These are phyloP conservation scores for Herminia tarsipennalis DNA, from an alignment of 2,888 invertebrate species.

Conservation along the genomic window DNA sequence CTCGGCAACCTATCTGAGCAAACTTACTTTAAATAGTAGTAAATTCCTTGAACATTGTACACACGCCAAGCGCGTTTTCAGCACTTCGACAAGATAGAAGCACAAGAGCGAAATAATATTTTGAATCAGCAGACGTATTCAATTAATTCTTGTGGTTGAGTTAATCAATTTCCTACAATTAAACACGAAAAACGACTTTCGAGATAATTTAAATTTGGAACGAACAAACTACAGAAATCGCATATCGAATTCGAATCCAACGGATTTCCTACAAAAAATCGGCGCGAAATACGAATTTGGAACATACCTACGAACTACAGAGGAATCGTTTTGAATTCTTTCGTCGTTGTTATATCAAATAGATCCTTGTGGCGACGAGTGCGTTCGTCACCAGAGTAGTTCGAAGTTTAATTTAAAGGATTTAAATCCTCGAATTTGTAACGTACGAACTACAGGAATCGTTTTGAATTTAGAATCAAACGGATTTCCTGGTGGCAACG, in stretches of 20 bases:
- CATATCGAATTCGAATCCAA: background rate
- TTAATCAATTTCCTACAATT: background rate
- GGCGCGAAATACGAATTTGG: background rate
- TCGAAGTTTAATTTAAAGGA: background rate
- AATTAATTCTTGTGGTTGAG: no score
- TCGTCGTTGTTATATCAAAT: no score
- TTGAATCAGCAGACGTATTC: no score
- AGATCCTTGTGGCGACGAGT: no score
- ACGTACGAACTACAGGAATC: conserved; percentile 6
- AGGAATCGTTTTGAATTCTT: no score
- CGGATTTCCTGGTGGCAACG: conserved; percentile 17
- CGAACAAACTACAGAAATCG: background rate
- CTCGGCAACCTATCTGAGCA: no score
- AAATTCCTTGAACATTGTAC: no score
- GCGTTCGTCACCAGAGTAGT: no score
- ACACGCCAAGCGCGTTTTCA: no score
- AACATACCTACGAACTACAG: background rate
- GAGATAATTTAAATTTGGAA: conserved; percentile 1
- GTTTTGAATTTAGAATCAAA: conserved; percentile 7
- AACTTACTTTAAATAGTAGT: no score
- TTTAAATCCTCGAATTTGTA: background rate
- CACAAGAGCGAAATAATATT: no score
- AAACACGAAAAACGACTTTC: background rate
- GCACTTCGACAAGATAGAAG: no score
- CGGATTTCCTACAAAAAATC: background rate